Evolutionary conservation across 2,888 invertebrate species (phyloP).

Genomic region (Pyrocoelia pectoralis): DNA sequence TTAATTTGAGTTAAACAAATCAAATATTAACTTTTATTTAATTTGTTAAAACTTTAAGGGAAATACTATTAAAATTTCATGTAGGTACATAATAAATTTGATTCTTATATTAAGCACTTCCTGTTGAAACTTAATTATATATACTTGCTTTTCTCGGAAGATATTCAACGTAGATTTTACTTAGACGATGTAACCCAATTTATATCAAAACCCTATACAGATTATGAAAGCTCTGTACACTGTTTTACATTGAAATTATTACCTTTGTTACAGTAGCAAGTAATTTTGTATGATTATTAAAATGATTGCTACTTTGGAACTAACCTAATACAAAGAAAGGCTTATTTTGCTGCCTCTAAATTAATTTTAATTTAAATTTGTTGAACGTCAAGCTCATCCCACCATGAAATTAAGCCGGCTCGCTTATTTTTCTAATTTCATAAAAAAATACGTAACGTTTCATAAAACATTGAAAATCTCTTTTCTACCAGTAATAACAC

Average conservation of each 20-base stretch:
- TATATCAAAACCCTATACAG: not conserved
- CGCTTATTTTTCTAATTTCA: not conserved
- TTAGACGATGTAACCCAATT: not conserved
- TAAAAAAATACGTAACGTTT: not conserved
- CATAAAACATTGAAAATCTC: not conserved
- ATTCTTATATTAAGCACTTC: slow-evolving; percentile 7
- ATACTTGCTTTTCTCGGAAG: slow-evolving; percentile 6
- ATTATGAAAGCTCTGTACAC: not conserved
- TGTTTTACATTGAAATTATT: slow-evolving; percentile 7
- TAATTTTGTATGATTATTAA: not conserved
- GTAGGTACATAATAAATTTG: not conserved
- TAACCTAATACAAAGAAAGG: not conserved
- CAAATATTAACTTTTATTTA: slow-evolving; percentile 8
- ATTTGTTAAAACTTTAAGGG: not conserved
- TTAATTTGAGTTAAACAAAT: not conserved
- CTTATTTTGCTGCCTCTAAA: slow-evolving; percentile 5
- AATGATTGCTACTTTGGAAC: not conserved
- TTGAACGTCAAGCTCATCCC: not conserved
- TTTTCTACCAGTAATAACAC: no score
- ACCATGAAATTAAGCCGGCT: not conserved
- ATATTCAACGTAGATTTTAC: slow-evolving; percentile 8
- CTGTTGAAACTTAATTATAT: slow-evolving; percentile 8
- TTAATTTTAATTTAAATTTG: slow-evolving; percentile 6
- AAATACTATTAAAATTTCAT: slow-evolving; percentile 2
- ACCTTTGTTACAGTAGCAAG: not conserved